phyloP scores from a whole-genome alignment of 2,888 invertebrate species.

The Orthosia cruda region DNA sequence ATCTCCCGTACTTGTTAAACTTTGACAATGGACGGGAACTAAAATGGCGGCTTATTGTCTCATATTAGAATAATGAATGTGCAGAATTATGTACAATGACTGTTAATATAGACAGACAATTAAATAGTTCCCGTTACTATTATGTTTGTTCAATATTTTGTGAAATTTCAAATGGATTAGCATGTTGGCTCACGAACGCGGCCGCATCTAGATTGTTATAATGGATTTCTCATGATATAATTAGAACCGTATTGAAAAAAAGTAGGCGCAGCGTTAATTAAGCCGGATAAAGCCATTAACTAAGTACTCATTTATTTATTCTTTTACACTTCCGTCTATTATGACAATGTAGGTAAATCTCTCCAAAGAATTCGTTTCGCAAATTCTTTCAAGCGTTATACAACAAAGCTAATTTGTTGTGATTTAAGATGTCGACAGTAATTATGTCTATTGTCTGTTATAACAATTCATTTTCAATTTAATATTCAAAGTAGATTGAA shows the following conservation, averaged over 20 bases:
- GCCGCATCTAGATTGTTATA: conserved; percentile 76
- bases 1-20: conserved; percentile 84
- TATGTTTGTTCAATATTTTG: conserved; percentile 88
- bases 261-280: conserved; percentile 75
- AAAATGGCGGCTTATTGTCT: conserved; percentile 86
- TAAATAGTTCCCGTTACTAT: conserved; percentile 78
- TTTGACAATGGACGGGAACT: conserved; percentile 89
- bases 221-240: conserved; percentile 83
- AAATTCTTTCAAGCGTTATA: conserved; percentile 54
- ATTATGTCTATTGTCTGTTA: conserved; percentile 60
- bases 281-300: conserved; percentile 71
- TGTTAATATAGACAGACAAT: conserved; percentile 79
- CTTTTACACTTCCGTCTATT: conserved; percentile 68
- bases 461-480: conserved; percentile 49
- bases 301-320: conserved; percentile 67
- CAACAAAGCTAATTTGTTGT: conserved; percentile 53
- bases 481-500: conserved; percentile 51
- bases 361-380: conserved; percentile 44
- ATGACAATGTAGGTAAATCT: conserved; percentile 56
- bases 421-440: conserved; percentile 47
- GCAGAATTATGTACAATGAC: conserved; percentile 81
- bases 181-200: conserved; percentile 66
- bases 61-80: conserved; percentile 84
- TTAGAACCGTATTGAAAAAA: conserved; percentile 83
- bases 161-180: conserved; percentile 72